phyloP scores from a whole-genome alignment of 2,113 vertebrate genomes.

The Lethenteron camtschaticum region DNA sequence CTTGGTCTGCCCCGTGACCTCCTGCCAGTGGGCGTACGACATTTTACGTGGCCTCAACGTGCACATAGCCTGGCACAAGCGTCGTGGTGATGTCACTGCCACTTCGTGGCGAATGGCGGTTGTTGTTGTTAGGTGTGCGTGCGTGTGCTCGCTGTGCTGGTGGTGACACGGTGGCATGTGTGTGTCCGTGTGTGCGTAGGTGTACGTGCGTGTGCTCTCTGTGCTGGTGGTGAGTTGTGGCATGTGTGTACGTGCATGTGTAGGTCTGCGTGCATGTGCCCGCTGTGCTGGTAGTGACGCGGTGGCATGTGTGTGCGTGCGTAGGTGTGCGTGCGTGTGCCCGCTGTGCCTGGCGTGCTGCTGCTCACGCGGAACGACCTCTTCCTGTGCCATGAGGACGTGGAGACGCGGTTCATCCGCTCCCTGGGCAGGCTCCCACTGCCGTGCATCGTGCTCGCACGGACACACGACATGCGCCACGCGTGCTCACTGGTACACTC shows the following conservation, averaged over 20 bases:
- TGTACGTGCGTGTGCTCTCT: slow-evolving; percentile 52
- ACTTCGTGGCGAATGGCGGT: background rate
- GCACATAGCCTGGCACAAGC: too few species aligned
- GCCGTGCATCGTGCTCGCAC: too few species aligned
- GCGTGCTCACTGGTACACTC: too few species aligned
- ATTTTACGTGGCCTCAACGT: too few species aligned
- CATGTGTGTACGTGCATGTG: background rate
- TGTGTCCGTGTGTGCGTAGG: slow-evolving; percentile 26
- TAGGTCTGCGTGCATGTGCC: too few species aligned
- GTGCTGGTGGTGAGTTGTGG: slow-evolving; percentile 16
- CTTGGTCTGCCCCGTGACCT: too few species aligned
- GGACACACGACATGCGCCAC: too few species aligned
- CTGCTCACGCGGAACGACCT: slow-evolving; percentile 42
- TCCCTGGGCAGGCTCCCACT: slow-evolving; percentile 30
- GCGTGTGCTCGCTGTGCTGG: background rate
- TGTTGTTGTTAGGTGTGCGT: too few species aligned
- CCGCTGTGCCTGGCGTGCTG: slow-evolving; percentile 71
- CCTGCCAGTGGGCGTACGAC: too few species aligned
- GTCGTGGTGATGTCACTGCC: too few species aligned
- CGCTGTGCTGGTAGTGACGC: background rate
- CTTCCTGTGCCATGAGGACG: slow-evolving; percentile 82
- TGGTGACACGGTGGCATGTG: background rate
- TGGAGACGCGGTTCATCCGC: slow-evolving; percentile 90
- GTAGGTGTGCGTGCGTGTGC: slow-evolving; percentile 59
- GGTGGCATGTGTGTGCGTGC: slow-evolving; percentile 13